phyloP scores from a whole-genome alignment of 2,888 invertebrate species.

The Scaeva pyrastri region DNA sequence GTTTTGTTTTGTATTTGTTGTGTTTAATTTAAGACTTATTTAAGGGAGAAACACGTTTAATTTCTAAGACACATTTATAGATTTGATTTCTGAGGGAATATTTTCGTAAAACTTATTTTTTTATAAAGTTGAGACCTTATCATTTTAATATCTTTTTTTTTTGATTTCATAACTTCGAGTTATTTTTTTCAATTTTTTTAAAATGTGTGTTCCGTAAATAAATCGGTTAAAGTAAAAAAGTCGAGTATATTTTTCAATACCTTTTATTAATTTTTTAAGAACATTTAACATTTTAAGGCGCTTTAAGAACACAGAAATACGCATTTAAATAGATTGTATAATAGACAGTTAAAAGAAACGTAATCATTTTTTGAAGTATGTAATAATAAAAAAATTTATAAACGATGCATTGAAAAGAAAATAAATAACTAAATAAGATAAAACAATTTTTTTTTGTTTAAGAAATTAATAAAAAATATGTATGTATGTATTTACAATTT shows the following conservation, averaged over 20 bases:
- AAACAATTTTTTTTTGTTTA: too few relatives aligned
- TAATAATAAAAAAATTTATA: too few relatives aligned
- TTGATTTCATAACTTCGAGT: background rate
- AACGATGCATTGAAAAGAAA: too few relatives aligned
- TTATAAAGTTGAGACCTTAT: background rate
- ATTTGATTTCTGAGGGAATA: conserved; percentile 40
- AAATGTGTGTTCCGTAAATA: background rate
- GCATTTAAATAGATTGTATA: background rate
- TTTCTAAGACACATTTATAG: conserved; percentile 66
- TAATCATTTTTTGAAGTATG: too few relatives aligned
- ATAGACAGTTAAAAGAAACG: background rate
- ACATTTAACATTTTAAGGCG: background rate
- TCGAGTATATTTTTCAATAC: background rate
- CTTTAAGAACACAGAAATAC: background rate
- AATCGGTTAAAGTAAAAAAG: background rate
- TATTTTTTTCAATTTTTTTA: background rate
- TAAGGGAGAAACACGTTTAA: conserved; percentile 61
- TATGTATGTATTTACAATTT: too few relatives aligned
- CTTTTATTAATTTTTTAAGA: background rate
- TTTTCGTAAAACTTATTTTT: conserved; percentile 9
- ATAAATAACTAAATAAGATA: too few relatives aligned
- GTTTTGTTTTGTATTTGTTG: conserved; percentile 39
- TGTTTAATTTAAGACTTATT: conserved; percentile 59
- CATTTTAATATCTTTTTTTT: background rate
- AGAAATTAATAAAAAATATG: too few relatives aligned